These are phyloP conservation scores for Diabrotica undecimpunctata DNA, from an alignment of 1,140 invertebrate species.

Conservation along the genomic window DNA sequence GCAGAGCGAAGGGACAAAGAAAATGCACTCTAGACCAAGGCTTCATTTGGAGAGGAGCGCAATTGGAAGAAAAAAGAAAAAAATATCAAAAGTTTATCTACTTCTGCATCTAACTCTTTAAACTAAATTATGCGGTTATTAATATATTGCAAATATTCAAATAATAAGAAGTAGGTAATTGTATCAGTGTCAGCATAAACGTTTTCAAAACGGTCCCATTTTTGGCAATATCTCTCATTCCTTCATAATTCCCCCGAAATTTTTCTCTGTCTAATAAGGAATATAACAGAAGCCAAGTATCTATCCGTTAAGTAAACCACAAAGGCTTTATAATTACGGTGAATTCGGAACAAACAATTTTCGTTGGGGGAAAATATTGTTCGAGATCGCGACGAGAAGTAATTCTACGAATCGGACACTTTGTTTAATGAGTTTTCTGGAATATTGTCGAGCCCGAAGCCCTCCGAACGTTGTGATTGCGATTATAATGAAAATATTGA, in stretches of 20 bases:
- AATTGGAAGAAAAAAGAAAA: too few relatives aligned
- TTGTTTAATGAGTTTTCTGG: conserved; percentile 2
- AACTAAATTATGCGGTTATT: too few relatives aligned
- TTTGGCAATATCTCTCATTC: background rate
- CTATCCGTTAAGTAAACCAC: background rate
- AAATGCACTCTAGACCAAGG: too few relatives aligned
- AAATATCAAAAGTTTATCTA: too few relatives aligned
- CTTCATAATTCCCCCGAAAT: background rate
- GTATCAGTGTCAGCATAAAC: too few relatives aligned
- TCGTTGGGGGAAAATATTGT: background rate
- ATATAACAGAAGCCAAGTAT: background rate
- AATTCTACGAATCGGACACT: conserved; percentile 2
- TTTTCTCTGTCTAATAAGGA: background rate
- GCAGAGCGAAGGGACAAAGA: too few relatives aligned
- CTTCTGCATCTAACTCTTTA: too few relatives aligned
- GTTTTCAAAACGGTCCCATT: too few relatives aligned
- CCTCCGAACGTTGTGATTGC: background rate
- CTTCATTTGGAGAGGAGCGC: too few relatives aligned
- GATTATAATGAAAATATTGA: background rate
- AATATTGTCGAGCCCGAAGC: background rate
- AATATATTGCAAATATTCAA: too few relatives aligned
- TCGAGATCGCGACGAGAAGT: background rate
- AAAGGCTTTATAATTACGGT: background rate
- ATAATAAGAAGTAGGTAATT: too few relatives aligned
- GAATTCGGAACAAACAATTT: conserved; percentile 1